Evolutionary conservation across 1,140 invertebrate species (phyloP).

Genomic region (Calephelis nemesis): DNA sequence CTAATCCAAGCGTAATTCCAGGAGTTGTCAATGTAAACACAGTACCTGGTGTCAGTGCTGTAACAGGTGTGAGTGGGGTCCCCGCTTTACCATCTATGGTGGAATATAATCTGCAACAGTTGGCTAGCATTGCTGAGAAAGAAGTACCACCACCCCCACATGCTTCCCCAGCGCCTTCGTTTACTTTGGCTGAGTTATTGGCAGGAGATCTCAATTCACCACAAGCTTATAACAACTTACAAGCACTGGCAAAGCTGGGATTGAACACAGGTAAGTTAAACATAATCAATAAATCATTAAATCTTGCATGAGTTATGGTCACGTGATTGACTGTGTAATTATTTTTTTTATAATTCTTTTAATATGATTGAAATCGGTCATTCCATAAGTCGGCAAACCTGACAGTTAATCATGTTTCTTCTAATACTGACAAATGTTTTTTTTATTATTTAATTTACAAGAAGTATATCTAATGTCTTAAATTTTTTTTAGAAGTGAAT

Average conservation of each 20-base stretch:
- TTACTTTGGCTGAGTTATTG: slow-evolving; percentile 87
- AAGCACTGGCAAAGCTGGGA: slow-evolving; percentile 92
- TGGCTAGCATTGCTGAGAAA: slow-evolving; percentile 88
- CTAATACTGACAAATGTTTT: too few relatives aligned
- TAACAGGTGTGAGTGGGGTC: slow-evolving; percentile 59
- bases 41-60: slow-evolving; percentile 55
- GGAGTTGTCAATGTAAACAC: slow-evolving; percentile 61
- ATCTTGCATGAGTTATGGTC: too few relatives aligned
- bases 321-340: too few relatives aligned
- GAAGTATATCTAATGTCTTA: background rate
- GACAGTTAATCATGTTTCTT: too few relatives aligned
- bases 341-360: too few relatives aligned
- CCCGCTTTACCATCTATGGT: slow-evolving; percentile 84
- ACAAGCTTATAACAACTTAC: slow-evolving; percentile 91
- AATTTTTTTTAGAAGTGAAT: slow-evolving; percentile 62
- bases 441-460: too few relatives aligned
- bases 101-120: slow-evolving; percentile 90
- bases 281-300: too few relatives aligned
- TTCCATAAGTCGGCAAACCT: too few relatives aligned
- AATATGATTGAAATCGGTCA: too few relatives aligned
- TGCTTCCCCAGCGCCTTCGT: slow-evolving; percentile 83
- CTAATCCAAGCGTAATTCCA: slow-evolving; percentile 49
- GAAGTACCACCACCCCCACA: slow-evolving; percentile 78
- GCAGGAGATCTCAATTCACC: slow-evolving; percentile 85
- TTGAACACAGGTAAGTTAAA: slow-evolving; percentile 82